Percentiles rank a stretch among this genome's conserved stretches.
These are phyloP conservation scores for Corythornis vintsioides DNA, from an alignment of 2,113 vertebrate species.

Conservation along the genomic window DNA sequence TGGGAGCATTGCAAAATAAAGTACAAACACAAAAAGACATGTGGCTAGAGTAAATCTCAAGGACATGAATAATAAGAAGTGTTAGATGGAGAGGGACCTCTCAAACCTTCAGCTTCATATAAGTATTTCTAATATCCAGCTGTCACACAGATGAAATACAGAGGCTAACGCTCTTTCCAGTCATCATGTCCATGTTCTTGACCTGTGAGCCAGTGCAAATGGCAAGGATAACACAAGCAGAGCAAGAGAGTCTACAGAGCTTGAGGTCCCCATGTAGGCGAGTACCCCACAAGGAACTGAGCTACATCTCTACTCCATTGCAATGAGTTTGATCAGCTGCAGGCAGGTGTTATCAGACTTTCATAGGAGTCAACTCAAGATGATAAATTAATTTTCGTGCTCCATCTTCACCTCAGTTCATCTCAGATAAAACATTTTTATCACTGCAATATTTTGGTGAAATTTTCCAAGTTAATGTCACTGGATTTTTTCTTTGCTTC, in stretches of 20 bases:
- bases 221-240: not conserved
- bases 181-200: not conserved
- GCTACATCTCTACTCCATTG: not conserved
- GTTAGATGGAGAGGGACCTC: not conserved
- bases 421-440: not conserved
- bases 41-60: not conserved
- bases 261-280: not conserved
- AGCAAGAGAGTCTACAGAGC: not conserved
- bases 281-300: not conserved
- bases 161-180: not conserved
- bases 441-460: not conserved
- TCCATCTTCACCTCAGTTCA: not conserved
- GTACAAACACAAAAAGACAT: not conserved
- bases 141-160: not conserved
- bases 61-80: not conserved
- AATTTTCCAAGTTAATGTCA: not conserved
- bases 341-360: not conserved
- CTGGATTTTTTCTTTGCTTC: not conserved
- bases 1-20: not conserved
- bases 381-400: not conserved
- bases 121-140: not conserved
- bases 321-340: fast-evolving
- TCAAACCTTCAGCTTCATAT: not conserved
- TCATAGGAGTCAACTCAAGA: not conserved
- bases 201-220: fast-evolving